These are phyloP conservation scores for Burhinus bistriatus DNA, from an alignment of 2,113 vertebrate genomes.

Conservation along the genomic window DNA sequence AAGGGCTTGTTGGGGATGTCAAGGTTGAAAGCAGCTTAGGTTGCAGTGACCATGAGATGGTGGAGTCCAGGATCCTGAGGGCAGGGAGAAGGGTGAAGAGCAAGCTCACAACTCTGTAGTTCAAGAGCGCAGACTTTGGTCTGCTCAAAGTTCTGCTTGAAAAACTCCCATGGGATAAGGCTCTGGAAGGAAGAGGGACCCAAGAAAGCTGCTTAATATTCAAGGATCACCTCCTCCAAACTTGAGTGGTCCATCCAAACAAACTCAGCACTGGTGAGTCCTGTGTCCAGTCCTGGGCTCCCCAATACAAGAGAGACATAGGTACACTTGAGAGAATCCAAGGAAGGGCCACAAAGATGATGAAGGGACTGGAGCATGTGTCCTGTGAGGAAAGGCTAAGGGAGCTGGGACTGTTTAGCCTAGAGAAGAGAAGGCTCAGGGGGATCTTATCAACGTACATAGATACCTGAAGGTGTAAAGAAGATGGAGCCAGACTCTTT, in stretches of 20 bases:
- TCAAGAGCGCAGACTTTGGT: neutral
- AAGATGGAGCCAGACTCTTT: neutral
- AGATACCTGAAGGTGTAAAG: neutral
- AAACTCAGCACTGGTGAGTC: neutral
- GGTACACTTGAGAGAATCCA: neutral
- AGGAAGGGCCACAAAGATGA: neutral
- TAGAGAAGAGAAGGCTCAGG: neutral
- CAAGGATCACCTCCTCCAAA: neutral
- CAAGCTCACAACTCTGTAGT: neutral
- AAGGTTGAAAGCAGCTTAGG: neutral
- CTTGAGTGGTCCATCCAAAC: rapidly evolving
- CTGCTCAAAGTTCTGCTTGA: neutral
- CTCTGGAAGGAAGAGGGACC: rapidly evolving
- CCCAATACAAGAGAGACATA: neutral
- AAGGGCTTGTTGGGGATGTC: neutral
- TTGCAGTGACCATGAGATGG: neutral
- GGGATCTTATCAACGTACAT: neutral
- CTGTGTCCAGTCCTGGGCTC: neutral
- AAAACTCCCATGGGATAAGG: neutral
- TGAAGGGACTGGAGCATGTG: neutral
- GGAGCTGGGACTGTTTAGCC: neutral
- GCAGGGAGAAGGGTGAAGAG: neutral
- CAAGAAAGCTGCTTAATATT: neutral
- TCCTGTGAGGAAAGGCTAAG: neutral
- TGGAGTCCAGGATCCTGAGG: neutral